Percentiles rank a stretch among this genome's conserved stretches.
These are phyloP conservation scores for Campopleginae sp. DNA, from an alignment of 2,888 invertebrate genomes.

Conservation along the genomic window DNA sequence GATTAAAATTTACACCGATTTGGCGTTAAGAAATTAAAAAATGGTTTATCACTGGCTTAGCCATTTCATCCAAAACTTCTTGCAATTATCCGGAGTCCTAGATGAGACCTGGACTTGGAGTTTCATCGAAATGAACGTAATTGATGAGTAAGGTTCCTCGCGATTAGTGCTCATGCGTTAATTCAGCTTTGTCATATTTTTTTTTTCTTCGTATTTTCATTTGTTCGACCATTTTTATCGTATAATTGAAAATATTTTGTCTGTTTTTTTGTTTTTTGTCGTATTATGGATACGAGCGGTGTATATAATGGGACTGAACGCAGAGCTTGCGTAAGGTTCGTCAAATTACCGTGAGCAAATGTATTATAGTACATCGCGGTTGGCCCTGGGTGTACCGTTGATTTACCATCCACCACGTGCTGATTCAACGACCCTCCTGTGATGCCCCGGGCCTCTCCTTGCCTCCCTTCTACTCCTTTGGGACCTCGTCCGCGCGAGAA, in stretches of 20 bases:
- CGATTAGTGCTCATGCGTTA: neutral
- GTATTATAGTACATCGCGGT: slow-evolving; percentile 51
- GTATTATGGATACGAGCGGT: neutral
- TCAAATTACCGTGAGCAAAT: slow-evolving; percentile 36
- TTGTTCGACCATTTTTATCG: neutral
- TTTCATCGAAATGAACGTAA: too few species aligned
- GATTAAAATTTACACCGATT: too few species aligned
- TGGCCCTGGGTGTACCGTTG: slow-evolving; percentile 44
- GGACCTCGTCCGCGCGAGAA: slow-evolving; percentile 27
- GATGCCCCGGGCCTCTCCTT: neutral
- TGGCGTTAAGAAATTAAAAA: too few species aligned
- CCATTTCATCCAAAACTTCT: neutral
- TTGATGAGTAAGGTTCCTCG: neutral
- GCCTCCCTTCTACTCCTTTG: neutral
- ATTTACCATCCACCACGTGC: slow-evolving; percentile 56
- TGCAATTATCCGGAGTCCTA: too few species aligned
- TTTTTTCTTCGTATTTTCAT: neutral
- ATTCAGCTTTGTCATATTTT: neutral
- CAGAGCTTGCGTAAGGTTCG: slow-evolving; percentile 43
- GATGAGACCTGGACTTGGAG: too few species aligned
- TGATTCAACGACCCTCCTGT: slow-evolving; percentile 60
- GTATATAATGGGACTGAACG: neutral
- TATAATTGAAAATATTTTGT: neutral
- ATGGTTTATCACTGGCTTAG: too few species aligned
- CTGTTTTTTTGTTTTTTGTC: neutral